Evolutionary conservation across 2,888 invertebrate species (phyloP), one percentile per base, ranked within the genome.

Genomic region (Uloborus plumipes): DNA sequence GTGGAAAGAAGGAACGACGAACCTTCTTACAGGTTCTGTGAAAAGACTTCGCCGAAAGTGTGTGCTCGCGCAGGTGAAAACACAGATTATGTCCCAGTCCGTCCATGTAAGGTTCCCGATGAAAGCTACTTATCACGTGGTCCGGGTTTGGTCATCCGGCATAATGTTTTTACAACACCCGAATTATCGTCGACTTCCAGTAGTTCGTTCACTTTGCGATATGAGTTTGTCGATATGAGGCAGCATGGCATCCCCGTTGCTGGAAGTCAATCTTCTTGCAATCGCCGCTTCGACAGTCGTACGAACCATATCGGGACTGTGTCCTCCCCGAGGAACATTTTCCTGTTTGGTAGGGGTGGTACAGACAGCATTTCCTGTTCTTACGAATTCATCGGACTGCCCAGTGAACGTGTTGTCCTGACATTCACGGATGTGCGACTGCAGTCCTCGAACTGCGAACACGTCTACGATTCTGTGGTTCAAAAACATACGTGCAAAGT

Each of bases 291-390:
- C 55, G 78, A 82, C 22, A 85, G 84, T 58, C 55, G 73, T 1
- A 75, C 77, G 11, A 83, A 82, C 51, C 86, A 86, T 18, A 88
- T 88, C 20, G 93, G 93, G n/a, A 90, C 91, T 87, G 94, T 94
- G 88, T 92, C 92, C 88, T 94, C 94, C 26, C 94, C 94, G 7
- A 91, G 93, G 87, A 94, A 94, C 86, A 94, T 94, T 73, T 95
- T 95, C 89, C 92, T 94, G 87, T 95, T 93, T 87, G 95, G 95
- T 1, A 91, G 95, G 86, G 95, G 95, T 16, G 95, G 95, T 0
- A 92, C 93, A 39, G 92, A 92, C 87, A 93, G 94, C 88, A 89
- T 95, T 75, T 93, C 92, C 84, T 95, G 95, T 88, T 69, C 78
- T 15, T 86, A 86, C 70, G 77, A 81, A 26, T 84, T 86, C n/a